Conservation (phyloP, 2,888 invertebrate genomes). For the Leptinotarsa rubiginosa region DNA sequence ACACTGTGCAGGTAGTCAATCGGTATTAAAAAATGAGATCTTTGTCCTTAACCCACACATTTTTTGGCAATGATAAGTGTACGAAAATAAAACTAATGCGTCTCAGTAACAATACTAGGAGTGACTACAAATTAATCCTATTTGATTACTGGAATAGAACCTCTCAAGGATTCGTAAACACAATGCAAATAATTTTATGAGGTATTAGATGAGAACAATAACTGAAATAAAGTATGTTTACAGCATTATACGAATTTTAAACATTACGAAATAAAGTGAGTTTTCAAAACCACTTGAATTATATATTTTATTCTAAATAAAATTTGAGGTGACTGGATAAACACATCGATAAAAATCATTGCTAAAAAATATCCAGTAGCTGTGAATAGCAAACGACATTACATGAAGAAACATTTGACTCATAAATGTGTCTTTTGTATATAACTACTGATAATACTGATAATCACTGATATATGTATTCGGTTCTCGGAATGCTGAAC, state of each 20-base stretch:
- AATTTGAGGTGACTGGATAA: too few relatives aligned
- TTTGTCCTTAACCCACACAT: conserved; percentile 47
- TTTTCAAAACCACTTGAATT: neutral
- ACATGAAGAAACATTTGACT: too few relatives aligned
- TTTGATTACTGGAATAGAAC: neutral
- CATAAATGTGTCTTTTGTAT: too few relatives aligned
- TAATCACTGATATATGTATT: too few relatives aligned
- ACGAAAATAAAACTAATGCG: conserved; percentile 26
- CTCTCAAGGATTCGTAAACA: neutral
- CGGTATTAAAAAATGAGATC: conserved; percentile 19
- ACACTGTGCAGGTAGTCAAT: neutral
- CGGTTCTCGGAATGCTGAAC: too few relatives aligned
- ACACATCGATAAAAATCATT: too few relatives aligned
- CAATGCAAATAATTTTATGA: neutral
- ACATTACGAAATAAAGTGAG: neutral
- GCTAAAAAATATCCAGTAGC: too few relatives aligned
- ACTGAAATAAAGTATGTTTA: neutral
- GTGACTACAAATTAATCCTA: conserved; percentile 3
- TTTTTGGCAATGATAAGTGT: conserved; percentile 46
- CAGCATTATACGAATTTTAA: neutral
- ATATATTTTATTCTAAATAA: too few relatives aligned
- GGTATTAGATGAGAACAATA: neutral
- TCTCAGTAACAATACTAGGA: conserved; percentile 15
- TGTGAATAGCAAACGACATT: too few relatives aligned
- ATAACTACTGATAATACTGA: too few relatives aligned